phyloP scores from a whole-genome alignment of 2,797 vertebrate species.

The Gymnothorax reevesii region DNA sequence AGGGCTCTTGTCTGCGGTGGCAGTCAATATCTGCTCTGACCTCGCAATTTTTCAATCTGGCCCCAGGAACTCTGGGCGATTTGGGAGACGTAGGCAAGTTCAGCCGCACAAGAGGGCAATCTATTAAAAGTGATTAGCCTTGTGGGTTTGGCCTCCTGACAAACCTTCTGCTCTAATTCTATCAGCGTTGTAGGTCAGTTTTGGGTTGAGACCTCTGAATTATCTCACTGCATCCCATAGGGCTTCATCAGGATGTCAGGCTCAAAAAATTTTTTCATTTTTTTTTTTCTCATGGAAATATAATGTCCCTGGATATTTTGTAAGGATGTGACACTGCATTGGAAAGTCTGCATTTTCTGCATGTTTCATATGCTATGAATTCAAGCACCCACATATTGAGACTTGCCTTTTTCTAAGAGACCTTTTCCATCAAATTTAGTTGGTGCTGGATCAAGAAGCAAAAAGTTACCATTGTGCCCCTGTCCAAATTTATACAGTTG shows the following conservation, averaged over 20 bases:
- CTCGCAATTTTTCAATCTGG: neutral
- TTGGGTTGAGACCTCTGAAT: constrained; percentile 21
- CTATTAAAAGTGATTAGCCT: constrained; percentile 9
- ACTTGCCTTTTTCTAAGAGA: too few relatives aligned
- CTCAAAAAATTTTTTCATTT: neutral
- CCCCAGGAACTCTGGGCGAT: neutral
- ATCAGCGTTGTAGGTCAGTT: constrained; percentile 19
- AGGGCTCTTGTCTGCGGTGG: neutral
- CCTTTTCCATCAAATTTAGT: too few relatives aligned
- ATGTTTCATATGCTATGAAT: too few relatives aligned
- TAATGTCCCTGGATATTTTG: neutral
- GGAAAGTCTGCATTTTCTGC: too few relatives aligned
- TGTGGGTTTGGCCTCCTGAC: neutral
- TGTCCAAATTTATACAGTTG: too few relatives aligned
- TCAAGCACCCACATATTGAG: too few relatives aligned
- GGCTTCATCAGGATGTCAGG: constrained; percentile 18
- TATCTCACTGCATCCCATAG: neutral
- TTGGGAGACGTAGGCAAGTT: neutral
- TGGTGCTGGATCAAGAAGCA: too few relatives aligned
- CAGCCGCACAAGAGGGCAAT: neutral
- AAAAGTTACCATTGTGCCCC: too few relatives aligned
- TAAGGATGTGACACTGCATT: too few relatives aligned
- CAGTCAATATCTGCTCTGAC: neutral
- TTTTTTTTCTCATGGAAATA: neutral
- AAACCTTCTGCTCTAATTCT: constrained; percentile 1